Conservation (phyloP, 2,113 vertebrate species). For the Polypterus bichir region DNA sequence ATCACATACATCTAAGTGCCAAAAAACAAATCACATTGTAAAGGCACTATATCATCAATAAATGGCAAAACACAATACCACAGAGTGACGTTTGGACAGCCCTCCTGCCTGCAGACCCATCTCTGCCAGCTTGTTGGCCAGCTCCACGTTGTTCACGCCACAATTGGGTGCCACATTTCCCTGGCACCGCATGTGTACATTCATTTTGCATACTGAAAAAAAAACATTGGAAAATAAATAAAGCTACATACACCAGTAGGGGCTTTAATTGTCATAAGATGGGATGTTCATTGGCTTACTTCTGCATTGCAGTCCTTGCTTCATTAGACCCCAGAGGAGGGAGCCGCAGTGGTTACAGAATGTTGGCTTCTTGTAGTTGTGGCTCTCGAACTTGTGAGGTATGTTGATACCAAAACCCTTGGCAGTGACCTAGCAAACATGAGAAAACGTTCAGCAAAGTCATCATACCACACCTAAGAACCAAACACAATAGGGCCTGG, state of each 20-base stretch:
- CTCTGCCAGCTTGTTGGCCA: conserved; percentile 80
- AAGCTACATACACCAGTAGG: background rate
- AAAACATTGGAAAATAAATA: background rate
- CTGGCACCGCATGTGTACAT: conserved; percentile 87
- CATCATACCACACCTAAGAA: too few relatives aligned
- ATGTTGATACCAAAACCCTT: conserved; percentile 94
- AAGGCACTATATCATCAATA: too few relatives aligned
- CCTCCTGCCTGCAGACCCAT: conserved; percentile 85
- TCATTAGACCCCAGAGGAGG: conserved; percentile 83
- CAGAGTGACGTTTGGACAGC: conserved; percentile 48
- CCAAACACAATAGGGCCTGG: too few relatives aligned
- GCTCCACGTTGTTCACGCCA: conserved; percentile 81
- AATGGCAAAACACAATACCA: conserved; percentile 27
- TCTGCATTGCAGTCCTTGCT: conserved; percentile 92
- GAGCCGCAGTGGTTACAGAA: conserved; percentile 97
- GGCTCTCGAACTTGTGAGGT: conserved; percentile 81
- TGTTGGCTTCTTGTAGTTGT: conserved; percentile 89
- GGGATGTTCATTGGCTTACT: conserved; percentile 49
- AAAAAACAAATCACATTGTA: too few relatives aligned
- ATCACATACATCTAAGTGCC: too few relatives aligned
- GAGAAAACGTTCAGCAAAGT: background rate
- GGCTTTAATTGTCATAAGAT: background rate
- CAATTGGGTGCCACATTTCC: conserved; percentile 85
- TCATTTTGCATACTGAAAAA: conserved; percentile 86
- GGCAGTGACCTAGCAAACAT: conserved; percentile 48